phyloP scores from a whole-genome alignment of 2,113 vertebrate genomes.

The Oryzias javanicus region DNA sequence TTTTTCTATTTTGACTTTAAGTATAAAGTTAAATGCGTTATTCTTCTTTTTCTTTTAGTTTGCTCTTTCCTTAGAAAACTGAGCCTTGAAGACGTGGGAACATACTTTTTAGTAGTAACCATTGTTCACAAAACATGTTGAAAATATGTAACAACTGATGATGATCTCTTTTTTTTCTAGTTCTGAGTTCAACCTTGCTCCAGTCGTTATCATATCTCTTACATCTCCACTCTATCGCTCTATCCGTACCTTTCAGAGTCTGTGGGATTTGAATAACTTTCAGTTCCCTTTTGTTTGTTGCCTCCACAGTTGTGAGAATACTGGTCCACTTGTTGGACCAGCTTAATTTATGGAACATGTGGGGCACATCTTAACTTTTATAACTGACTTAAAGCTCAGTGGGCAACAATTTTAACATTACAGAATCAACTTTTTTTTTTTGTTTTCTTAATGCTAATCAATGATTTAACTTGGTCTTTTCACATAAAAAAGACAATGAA shows the following conservation, averaged over 20 bases:
- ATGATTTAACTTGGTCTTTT: no score
- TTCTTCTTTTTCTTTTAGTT: no score
- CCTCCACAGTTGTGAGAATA: conserved; percentile 7
- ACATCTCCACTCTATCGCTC: conserved; percentile 10
- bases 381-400: no score
- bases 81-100: no score
- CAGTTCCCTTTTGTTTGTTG: conserved; percentile 13
- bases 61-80: no score
- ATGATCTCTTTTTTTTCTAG: background rate
- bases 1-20: no score
- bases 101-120: background rate
- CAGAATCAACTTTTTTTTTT: no score
- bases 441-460: no score
- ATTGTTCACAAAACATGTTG: background rate
- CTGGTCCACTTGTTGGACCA: background rate
- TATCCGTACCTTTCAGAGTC: conserved; percentile 22
- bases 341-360: conserved; percentile 11
- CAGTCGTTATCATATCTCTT: conserved; percentile 18
- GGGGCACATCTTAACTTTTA: background rate
- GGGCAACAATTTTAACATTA: no score
- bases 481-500: no score
- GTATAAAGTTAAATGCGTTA: no score
- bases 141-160: conserved; percentile 2
- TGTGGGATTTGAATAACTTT: conserved; percentile 4
- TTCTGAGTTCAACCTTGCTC: conserved; percentile 9